Evolutionary conservation across 2,113 vertebrate genomes (phyloP).

Genomic region (Hemichromis elongatus): DNA sequence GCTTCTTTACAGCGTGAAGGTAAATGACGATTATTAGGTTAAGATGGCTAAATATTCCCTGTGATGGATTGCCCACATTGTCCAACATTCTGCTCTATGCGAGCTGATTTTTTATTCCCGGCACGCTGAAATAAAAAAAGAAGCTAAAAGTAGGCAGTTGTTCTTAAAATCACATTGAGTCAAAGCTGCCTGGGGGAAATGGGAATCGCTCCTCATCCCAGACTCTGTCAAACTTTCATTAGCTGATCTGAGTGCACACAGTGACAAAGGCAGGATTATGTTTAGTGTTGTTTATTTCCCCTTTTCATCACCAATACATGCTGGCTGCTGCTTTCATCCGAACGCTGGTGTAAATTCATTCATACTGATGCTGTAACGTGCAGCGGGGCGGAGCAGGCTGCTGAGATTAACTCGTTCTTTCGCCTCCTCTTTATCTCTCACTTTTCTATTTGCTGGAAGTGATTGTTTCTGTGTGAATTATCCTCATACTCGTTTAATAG

Average conservation of each 20-base stretch:
- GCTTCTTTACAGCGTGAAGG: neutral
- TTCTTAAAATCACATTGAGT: neutral
- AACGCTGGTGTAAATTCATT: neutral
- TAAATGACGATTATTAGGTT: neutral
- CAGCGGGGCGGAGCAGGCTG: neutral
- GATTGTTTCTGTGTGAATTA: constrained; percentile 39
- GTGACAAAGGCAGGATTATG: accelerated
- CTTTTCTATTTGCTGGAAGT: constrained; percentile 3
- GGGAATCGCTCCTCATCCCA: neutral
- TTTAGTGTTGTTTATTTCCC: neutral
- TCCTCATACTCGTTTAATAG: constrained; percentile 19
- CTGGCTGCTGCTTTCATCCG: neutral
- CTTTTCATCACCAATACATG: neutral
- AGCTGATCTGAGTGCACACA: neutral
- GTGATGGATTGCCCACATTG: neutral
- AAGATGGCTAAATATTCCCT: neutral
- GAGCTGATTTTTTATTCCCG: neutral
- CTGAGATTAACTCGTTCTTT: neutral
- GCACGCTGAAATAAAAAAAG: accelerated
- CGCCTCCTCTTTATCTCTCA: neutral
- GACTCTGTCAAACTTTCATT: neutral
- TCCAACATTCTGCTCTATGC: neutral
- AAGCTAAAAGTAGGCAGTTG: neutral
- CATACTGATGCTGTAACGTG: neutral
- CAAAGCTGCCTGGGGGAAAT: neutral